These are phyloP conservation scores for Aporrectodea caliginosa DNA, from an alignment of 1,140 invertebrate species.

Conservation along the genomic window DNA sequence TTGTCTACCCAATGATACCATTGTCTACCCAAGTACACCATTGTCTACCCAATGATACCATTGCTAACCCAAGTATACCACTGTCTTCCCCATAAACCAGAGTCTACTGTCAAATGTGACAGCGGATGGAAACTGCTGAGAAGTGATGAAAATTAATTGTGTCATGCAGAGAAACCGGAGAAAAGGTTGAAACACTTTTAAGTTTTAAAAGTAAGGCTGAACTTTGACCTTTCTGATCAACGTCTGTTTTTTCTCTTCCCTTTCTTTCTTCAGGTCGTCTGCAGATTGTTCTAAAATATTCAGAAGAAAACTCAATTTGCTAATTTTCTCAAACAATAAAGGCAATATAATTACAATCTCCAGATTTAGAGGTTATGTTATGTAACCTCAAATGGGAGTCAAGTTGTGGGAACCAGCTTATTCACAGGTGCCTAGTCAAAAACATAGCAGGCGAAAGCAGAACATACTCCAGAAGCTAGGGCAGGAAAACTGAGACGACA, in stretches of 20 bases:
- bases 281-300: slow-evolving; percentile 5
- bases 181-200: background rate
- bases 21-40: background rate
- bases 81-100: background rate
- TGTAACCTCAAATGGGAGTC: too few species aligned
- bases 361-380: too few species aligned
- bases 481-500: too few species aligned
- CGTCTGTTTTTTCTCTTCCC: slow-evolving; percentile 11
- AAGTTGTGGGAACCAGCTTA: too few species aligned
- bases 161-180: background rate
- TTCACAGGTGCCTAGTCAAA: too few species aligned
- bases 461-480: too few species aligned
- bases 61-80: background rate
- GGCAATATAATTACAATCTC: too few species aligned
- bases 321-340: slow-evolving; percentile 3
- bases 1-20: too few species aligned
- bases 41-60: background rate
- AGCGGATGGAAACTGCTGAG: background rate
- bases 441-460: too few species aligned
- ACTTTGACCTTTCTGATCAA: slow-evolving; percentile 13
- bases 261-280: slow-evolving; percentile 16
- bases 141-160: background rate
- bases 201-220: background rate
- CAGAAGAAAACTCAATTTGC: too few species aligned
- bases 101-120: background rate